Evolutionary conservation across 2,888 invertebrate genomes (phyloP).

Genomic region (Limnephilus auricula): DNA sequence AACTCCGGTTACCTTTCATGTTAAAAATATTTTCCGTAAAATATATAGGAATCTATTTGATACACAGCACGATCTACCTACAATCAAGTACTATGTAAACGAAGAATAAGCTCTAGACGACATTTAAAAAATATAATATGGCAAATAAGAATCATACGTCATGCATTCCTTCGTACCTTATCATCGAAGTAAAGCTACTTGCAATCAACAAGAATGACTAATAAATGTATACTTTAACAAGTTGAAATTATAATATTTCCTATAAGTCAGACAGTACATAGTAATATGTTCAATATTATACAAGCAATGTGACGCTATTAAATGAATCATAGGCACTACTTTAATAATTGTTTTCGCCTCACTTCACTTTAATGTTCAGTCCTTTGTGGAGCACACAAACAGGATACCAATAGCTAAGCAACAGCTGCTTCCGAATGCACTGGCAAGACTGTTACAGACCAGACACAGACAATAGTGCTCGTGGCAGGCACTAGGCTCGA

Average conservation of each 20-base stretch:
- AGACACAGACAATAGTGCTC: not conserved
- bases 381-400: slow-evolving; percentile 27
- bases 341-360: slow-evolving; percentile 55
- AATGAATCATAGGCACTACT: slow-evolving; percentile 65
- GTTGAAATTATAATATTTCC: slow-evolving; percentile 1
- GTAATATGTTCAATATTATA: slow-evolving; percentile 52
- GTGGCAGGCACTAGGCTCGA: not conserved
- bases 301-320: slow-evolving; percentile 63
- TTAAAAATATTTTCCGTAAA: not conserved
- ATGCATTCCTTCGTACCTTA: not conserved
- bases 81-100: slow-evolving; percentile 15
- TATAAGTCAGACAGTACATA: slow-evolving; percentile 38
- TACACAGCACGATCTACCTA: slow-evolving; percentile 51
- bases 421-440: slow-evolving; percentile 36
- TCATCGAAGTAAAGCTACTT: slow-evolving; percentile 10
- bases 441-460: slow-evolving; percentile 30
- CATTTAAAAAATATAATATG: slow-evolving; percentile 48
- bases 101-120: slow-evolving; percentile 48
- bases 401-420: not conserved
- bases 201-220: slow-evolving; percentile 13
- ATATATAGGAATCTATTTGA: slow-evolving; percentile 34
- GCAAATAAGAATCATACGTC: slow-evolving; percentile 37
- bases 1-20: not conserved
- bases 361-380: slow-evolving; percentile 48
- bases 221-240: slow-evolving; percentile 18